Base-by-base conservation (phyloP, 1,140 invertebrate species). In the Ctenoplectra terminalis region DNA sequence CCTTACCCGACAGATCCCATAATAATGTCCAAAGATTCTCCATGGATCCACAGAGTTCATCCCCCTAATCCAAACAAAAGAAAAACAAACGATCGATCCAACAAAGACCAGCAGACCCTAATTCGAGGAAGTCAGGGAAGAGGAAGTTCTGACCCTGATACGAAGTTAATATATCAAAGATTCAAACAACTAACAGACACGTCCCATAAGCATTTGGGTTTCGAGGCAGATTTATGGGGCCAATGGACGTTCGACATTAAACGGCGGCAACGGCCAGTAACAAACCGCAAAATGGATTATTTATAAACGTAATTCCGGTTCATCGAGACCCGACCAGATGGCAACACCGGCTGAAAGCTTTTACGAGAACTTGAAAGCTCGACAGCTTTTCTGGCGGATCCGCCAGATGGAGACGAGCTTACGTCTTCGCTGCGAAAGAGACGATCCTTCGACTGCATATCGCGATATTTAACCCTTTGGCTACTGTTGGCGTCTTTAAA, bases 361-460 rank as follows among this genome's bases (percentile, higher is more conserved):
- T 67, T 40, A 61, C 69, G 61, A 37, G 78, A 73, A 70, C 73
- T 73, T 74, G 69, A 64, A 87, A 83, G 84, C 66, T 71, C 74
- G 81, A 73, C 67, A 86, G 74, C 75, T 78, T 84, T 67, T 79
- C 84, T 43, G 26, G 15, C 29, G 64, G 26, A 69, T 20, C 85
- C 85, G 81, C 82, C 81, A 87, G 85, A 87, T 87, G 85, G 85
- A 80, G 85, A 46, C 81, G 76, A 86, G 84, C 66, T 72, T 70
- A 26, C 81, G 34, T 72, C 78, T 43, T 4, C 56, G 48, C 29
- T 54, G 60, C 26, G 67, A 72, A 72, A 72, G 58, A 34, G 37
- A 40, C 5, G 9, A 17, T 3, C 8, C 26, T 34, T 34, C 26
- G 20, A n/a, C 5, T 40, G 4, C 9, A 40, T 4, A 40, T 5